Percentiles rank a stretch among this genome's conserved stretches.
Conservation (phyloP, 2,888 invertebrate species). For the Spilarctia lutea region DNA sequence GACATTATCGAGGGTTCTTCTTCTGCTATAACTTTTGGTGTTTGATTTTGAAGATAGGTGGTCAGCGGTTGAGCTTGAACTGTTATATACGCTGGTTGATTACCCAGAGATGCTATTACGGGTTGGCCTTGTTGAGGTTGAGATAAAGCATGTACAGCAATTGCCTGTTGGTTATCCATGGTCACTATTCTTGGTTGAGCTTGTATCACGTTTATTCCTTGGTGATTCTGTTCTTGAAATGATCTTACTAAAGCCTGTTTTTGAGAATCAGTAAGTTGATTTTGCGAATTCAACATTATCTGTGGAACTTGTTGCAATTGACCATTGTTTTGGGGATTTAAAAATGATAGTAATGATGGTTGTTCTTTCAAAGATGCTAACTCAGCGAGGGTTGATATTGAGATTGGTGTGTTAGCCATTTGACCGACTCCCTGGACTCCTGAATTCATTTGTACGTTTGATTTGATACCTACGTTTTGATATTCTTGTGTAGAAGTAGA, state of each 20-base stretch:
- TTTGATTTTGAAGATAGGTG: conserved; percentile 38
- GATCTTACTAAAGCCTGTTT: conserved; percentile 47
- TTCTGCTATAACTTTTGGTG: conserved; percentile 16
- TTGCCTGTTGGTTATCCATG: conserved; percentile 22
- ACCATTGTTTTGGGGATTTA: conserved; percentile 37
- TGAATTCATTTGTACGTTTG: conserved; percentile 24
- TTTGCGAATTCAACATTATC: conserved; percentile 35
- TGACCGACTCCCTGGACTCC: not conserved
- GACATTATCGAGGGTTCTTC: conserved; percentile 52
- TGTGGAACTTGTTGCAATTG: conserved; percentile 38
- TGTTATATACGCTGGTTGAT: conserved; percentile 49
- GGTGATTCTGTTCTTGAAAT: conserved; percentile 38
- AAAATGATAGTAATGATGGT: conserved; percentile 38
- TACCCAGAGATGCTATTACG: conserved; percentile 36
- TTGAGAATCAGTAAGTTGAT: conserved; percentile 42
- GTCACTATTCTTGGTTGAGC: conserved; percentile 24
- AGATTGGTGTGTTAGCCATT: conserved; percentile 6
- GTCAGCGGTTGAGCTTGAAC: conserved; percentile 51
- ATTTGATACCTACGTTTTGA: conserved; percentile 23
- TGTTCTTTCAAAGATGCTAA: conserved; percentile 41
- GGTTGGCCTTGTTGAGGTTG: conserved; percentile 35
- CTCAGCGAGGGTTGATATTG: conserved; percentile 40
- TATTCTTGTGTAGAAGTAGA: conserved; percentile 15
- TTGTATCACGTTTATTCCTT: conserved; percentile 19
- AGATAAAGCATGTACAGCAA: conserved; percentile 15